Conservation (phyloP, 1,140 invertebrate genomes). For the Chymomyza costata region DNA sequence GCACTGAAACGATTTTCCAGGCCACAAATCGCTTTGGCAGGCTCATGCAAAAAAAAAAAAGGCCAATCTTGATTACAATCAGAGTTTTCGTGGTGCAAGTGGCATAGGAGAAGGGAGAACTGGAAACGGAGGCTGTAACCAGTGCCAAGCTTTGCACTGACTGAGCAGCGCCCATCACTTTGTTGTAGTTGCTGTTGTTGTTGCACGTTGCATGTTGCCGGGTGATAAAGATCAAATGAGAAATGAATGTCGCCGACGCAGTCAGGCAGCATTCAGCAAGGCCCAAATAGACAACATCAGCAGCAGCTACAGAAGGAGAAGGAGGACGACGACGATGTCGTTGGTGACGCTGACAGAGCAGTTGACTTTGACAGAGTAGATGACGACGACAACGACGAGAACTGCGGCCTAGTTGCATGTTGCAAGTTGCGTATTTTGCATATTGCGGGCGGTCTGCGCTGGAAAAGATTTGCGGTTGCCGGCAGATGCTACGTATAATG, state of each 20-base stretch:
- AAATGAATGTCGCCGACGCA: conserved; percentile 65
- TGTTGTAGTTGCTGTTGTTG: no score
- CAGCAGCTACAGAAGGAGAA: no score
- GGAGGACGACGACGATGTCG: no score
- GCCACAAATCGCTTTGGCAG: conserved; percentile 55
- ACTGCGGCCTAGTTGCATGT: conserved; percentile 49
- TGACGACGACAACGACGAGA: no score
- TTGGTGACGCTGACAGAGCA: no score
- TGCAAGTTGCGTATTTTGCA: conserved; percentile 42
- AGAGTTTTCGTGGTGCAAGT: conserved; percentile 34
- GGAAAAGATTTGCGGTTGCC: conserved; percentile 41
- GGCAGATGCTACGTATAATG: no score
- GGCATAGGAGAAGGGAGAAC: no score
- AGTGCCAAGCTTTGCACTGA: no score
- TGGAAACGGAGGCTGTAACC: no score
- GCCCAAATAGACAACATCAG: no score
- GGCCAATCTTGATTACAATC: conserved; percentile 70
- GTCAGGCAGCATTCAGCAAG: no score
- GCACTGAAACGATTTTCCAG: conserved; percentile 48
- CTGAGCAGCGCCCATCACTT: conserved; percentile 15
- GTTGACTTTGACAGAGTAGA: no score
- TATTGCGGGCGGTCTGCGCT: conserved; percentile 48
- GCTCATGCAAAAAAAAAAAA: conserved; percentile 60
- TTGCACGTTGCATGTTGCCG: conserved; percentile 51
- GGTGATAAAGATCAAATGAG: conserved; percentile 70